Conservation (phyloP, 2,113 vertebrate genomes). For the Malaclemys terrapin region DNA sequence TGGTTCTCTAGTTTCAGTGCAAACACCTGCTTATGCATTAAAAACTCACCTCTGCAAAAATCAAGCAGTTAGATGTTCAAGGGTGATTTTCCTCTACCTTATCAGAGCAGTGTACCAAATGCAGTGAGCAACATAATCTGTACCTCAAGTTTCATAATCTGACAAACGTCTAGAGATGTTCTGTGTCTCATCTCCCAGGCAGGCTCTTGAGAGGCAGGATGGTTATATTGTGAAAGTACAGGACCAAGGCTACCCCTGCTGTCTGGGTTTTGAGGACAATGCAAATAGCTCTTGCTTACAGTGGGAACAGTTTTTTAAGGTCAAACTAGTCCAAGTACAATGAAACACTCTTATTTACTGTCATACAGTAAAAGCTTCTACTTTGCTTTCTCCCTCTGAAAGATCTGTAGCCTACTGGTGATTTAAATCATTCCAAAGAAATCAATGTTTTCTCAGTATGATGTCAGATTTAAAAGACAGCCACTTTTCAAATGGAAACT, state of each 20-base stretch:
- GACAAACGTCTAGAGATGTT: neutral
- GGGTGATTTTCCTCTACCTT: neutral
- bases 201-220: neutral
- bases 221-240: neutral
- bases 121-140: neutral
- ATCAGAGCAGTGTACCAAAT: neutral
- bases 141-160: neutral
- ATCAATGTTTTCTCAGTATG: neutral
- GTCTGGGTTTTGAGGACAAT: neutral
- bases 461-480: neutral
- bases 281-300: neutral
- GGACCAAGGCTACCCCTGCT: neutral
- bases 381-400: neutral
- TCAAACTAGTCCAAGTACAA: neutral
- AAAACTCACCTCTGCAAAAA: neutral
- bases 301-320: neutral
- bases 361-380: neutral
- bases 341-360: neutral
- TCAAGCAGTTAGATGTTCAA: accelerated
- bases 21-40: neutral
- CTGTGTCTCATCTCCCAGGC: neutral
- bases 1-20: neutral
- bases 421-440: neutral
- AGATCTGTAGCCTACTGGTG: neutral
- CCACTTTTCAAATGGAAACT: neutral